Percentiles rank a stretch among this genome's conserved stretches.
These are phyloP conservation scores for Caradrina clavipalpis DNA, from an alignment of 2,888 invertebrate species.

Conservation along the genomic window DNA sequence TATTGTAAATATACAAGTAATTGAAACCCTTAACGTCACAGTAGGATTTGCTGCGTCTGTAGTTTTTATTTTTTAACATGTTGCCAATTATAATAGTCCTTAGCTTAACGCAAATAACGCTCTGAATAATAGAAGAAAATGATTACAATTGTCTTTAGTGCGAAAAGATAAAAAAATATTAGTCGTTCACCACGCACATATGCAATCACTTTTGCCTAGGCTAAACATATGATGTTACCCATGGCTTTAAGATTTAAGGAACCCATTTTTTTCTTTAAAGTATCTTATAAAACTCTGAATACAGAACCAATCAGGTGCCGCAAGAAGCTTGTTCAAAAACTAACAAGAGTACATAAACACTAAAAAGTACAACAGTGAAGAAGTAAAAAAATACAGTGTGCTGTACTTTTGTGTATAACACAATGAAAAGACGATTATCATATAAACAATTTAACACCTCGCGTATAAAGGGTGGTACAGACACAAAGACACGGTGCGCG, in stretches of 20 bases:
- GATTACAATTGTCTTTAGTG: too few relatives aligned
- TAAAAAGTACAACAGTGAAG: constrained; percentile 6
- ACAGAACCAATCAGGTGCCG: constrained; percentile 13
- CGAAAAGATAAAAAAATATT: too few relatives aligned
- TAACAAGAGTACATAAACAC: constrained; percentile 19
- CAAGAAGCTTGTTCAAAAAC: constrained; percentile 27
- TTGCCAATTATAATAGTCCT: not conserved
- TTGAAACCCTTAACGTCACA: not conserved
- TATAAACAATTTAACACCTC: constrained; percentile 72
- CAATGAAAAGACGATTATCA: constrained; percentile 54
- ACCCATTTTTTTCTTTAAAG: too few relatives aligned
- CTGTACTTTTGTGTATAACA: constrained; percentile 52
- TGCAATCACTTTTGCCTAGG: not conserved
- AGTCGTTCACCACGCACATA: too few relatives aligned
- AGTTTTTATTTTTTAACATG: too few relatives aligned
- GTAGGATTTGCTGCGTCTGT: not conserved
- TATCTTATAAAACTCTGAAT: not conserved
- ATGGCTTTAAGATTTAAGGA: not conserved
- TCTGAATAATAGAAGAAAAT: too few relatives aligned
- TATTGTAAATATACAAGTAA: not conserved
- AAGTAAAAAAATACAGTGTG: too few relatives aligned
- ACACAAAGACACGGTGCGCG: constrained; percentile 68
- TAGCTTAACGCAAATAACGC: not conserved
- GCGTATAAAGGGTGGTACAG: constrained; percentile 69
- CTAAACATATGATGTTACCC: not conserved